Conservation (phyloP, 2,797 vertebrate genomes). For the Mus caroli region DNA sequence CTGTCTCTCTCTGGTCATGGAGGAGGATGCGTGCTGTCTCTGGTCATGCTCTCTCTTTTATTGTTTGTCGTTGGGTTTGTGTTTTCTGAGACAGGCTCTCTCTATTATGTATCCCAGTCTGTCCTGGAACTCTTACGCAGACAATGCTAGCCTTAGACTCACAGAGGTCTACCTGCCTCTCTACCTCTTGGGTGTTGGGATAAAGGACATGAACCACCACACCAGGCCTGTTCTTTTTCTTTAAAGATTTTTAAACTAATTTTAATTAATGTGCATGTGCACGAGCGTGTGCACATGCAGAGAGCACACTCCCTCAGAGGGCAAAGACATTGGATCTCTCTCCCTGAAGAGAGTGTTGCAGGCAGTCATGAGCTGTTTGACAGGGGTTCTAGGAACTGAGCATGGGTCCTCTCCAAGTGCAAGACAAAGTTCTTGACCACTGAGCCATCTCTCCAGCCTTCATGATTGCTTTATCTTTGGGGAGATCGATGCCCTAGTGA, state of each 20-base stretch:
- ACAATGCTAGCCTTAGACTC: neutral
- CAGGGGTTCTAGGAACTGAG: neutral
- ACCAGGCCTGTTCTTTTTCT: neutral
- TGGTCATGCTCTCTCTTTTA: neutral
- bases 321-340: neutral
- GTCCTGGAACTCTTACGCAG: neutral
- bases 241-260: neutral
- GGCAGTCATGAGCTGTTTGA: neutral
- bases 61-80: neutral
- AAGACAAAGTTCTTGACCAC: neutral
- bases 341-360: neutral
- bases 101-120: neutral
- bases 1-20: slow-evolving; percentile 12
- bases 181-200: neutral
- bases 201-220: neutral
- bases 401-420: neutral
- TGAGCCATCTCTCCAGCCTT: neutral
- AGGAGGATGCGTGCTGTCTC: neutral
- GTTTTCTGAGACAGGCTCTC: neutral
- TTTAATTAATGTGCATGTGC: neutral
- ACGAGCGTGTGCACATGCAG: neutral
- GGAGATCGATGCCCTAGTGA: neutral
- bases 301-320: neutral
- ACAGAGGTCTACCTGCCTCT: neutral
- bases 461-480: neutral